Evolutionary conservation across 2,888 invertebrate species (phyloP), one percentile per base, ranked within the genome.

Genomic region (Leptinotarsa peninsularis): DNA sequence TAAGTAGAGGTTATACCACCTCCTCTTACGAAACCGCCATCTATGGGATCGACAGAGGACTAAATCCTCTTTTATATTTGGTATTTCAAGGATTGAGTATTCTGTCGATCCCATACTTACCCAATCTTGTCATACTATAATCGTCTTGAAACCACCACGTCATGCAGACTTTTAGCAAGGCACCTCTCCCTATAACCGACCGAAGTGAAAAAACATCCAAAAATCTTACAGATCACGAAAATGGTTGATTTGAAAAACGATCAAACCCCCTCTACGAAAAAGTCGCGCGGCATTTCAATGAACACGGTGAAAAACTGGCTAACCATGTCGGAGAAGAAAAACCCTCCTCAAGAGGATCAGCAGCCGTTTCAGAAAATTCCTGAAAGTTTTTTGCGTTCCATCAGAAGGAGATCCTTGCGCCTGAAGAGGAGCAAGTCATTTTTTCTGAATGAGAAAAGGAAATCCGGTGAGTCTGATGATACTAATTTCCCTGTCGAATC

Each of bases 271-370:
- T 86, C 87, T 67, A 86, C 86, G 75, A 87, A 87, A 78, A 88
- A 88, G 78, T 83, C 86, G 10, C 84, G 85, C 72, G 86, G 88
- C 21, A 81, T 89, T 63, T 87, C 89, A 84, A 93, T 94, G 92
- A 90, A 93, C 86, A 93, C 93, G 49, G 93, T 94, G 63, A 93
- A 94, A 87, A 94, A 94, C 88, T 94, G 94, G 90, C 92, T 94
- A 85, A 90, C 93, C 89, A 93, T 93, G 79, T 90, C 90, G 81
- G 84, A 83, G 68, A 83, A 83, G 73, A 80, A 79, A 73, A 75
- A 70, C 83, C 88, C 90, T 54, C 89, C 90, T 23, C 84, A 85
- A 18, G 67, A 68, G 13, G 63, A 27, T 10, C 68, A 23, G 23
- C 21, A 27, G 33, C 66, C 66, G 50, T 84, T 84, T 71, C 91